Evolutionary conservation across 2,888 invertebrate genomes (phyloP), one percentile per base, ranked within the genome.

Genomic region (Chalcosyrphus nemorum): DNA sequence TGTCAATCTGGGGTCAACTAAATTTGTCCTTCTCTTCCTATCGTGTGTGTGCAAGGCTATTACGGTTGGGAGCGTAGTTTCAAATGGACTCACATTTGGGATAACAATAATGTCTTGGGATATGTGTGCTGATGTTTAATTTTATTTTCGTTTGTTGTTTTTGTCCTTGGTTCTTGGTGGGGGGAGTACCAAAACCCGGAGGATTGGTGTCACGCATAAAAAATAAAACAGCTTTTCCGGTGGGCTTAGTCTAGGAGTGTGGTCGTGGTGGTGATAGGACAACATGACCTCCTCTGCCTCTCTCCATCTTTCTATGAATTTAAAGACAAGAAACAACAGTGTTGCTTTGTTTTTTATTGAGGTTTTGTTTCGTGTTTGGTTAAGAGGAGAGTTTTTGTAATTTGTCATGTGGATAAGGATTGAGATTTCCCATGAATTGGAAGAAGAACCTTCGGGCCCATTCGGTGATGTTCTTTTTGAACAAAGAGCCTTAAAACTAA

Each of bases 1-100:
- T 35, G 80, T 70, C 84, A 84, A 84, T 80, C 78, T 80, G 80
- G 80, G 84, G 74, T 84, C 75, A 75, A 74, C 74, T 65, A 65
- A 84, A 84, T 84, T 84, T 80, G 84, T 84, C 57, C 80, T 24
- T 24, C 24, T 74, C 35, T 15, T 65, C 11, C 32, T 57, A n/a
- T 52, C 38, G 35, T 52, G 47, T 38, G 70, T 59, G 52, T 35
- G 59, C 47, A n/a, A n/a, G 68, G 41, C 61, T 63, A 68, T 65
- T 59, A 57, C 43, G 45, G 41, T 41, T 21, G 45, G 11, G 56
- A 29, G 71, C 71, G 21, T 78, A 63, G 54, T 71, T 65, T 56
- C 63, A 65, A 68, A 78, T 78, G 32, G 72, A 68, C 72, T 74
- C 57, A 27, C 78, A 74, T 78, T 84, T 32, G 19, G 63, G 52